Conservation (phyloP, 2,888 invertebrate species). For the Xanthorhoe spadicearia region DNA sequence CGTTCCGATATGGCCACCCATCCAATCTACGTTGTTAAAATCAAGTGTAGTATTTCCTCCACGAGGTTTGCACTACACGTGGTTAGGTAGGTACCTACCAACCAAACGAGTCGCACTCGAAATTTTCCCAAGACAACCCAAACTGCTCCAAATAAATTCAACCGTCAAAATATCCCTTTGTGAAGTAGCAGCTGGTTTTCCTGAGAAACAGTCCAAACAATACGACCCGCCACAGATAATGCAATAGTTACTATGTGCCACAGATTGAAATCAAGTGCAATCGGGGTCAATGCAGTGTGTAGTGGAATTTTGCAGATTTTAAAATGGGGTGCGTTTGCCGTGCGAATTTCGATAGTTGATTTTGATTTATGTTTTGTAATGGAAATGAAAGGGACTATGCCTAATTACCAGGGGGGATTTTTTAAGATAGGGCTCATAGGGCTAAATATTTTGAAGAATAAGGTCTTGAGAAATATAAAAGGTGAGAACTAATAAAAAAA, state of each 20-base stretch:
- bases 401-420: conserved; percentile 18
- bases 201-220: conserved; percentile 51
- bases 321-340: conserved; percentile 24
- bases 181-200: conserved; percentile 67
- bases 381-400: conserved; percentile 11
- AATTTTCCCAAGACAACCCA: conserved; percentile 38
- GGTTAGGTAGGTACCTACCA: not conserved
- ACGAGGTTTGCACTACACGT: not conserved
- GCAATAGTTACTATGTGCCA: conserved; percentile 15
- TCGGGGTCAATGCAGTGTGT: conserved; percentile 21
- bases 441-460: not conserved
- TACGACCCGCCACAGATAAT: conserved; percentile 24
- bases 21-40: too few relatives aligned
- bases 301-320: conserved; percentile 24
- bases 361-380: conserved; percentile 31
- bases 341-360: conserved; percentile 31
- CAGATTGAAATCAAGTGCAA: conserved; percentile 9
- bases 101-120: conserved; percentile 6
- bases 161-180: conserved; percentile 58
- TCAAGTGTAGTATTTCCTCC: too few relatives aligned
- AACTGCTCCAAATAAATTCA: conserved; percentile 51
- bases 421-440: not conserved
- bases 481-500: not conserved
- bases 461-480: not conserved
- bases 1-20: not conserved